Conservation (phyloP, 2,888 invertebrate genomes). For the Acleris literana region DNA sequence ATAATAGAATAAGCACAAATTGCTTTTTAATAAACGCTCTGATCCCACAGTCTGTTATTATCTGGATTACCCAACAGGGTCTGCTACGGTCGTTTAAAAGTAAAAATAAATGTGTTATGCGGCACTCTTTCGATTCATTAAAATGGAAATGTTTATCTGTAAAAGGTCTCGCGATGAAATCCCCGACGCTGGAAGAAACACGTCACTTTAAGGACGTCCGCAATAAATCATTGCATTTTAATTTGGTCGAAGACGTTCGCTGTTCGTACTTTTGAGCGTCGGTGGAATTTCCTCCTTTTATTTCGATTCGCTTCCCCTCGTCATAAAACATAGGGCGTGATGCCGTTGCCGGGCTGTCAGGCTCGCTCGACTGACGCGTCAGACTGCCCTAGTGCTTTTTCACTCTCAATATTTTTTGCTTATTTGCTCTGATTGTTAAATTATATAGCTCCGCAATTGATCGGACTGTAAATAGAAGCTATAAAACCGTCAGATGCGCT, state of each 20-base stretch:
- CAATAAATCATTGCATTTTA: conserved; percentile 70
- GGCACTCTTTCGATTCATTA: conserved; percentile 9
- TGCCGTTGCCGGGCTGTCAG: conserved; percentile 53
- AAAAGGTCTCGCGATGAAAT: conserved; percentile 12
- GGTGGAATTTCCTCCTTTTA: conserved; percentile 64
- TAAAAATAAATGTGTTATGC: conserved; percentile 12
- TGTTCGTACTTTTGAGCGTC: conserved; percentile 55
- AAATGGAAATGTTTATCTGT: conserved; percentile 16
- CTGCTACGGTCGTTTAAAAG: conserved; percentile 6
- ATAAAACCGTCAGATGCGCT: conserved; percentile 22
- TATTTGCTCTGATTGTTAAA: conserved; percentile 18
- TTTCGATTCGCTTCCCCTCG: conserved; percentile 57
- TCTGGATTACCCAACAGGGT: conserved; percentile 41
- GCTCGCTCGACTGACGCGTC: conserved; percentile 45
- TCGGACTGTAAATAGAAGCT: conserved; percentile 11
- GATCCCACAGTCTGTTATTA: conserved; percentile 58
- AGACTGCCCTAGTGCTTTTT: conserved; percentile 38
- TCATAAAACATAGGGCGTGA: conserved; percentile 65
- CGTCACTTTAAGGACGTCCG: conserved; percentile 46
- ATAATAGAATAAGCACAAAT: conserved; percentile 65
- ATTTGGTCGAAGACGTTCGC: conserved; percentile 65
- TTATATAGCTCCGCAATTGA: conserved; percentile 26
- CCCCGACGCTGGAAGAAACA: conserved; percentile 29
- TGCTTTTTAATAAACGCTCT: conserved; percentile 65
- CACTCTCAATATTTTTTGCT: conserved; percentile 33